Base-by-base conservation (phyloP, 1,140 invertebrate genomes). In the Linepithema humile region DNA sequence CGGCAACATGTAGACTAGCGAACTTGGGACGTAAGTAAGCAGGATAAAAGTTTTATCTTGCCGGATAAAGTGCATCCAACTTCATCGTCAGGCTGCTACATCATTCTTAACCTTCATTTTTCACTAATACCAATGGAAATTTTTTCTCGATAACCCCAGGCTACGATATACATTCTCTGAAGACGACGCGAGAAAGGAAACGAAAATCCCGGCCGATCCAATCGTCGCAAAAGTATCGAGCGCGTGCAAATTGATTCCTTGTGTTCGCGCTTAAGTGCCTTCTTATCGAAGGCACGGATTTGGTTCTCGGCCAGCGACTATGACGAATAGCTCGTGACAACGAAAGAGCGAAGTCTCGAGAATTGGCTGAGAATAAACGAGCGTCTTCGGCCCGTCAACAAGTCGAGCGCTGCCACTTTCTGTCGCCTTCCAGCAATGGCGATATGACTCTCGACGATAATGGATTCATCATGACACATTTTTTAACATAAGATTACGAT, bases 181-280 rank as follows among this genome's bases (percentile, higher is more conserved):
- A 10, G 20, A 38, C 12, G 17, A 26, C 17, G 48, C 69, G 10
- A 23, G 6, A n/a, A 62, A 17, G 70, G 20, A n/a, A 69, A 43
- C 12, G 53, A 40, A 15, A 65, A 82, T 43, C 7, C 7, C 10
- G 23, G 12, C 17, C 12, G 64, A 53, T 26, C 20, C 45, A 43
- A 38, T 67, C 17, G 15, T 55, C 62, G 26, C 9, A 9, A 38
- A 82, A 72, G 65, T 45, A 65, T 57, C 50, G 83, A 17, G 50
- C 65, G 83, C 45, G 85, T 85, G 88, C 88, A 90, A 90, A 90
- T 90, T 90, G 89, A 90, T 90, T 87, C 88, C 80, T 82, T 86
- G 86, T 90, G 87, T 88, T 87, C 83, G 78, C 83, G 83, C 85
- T 90, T 90, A 90, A 90, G 85, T 89, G 85, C 83, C 84, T 85